phyloP scores from a whole-genome alignment of 2,797 vertebrate species.

The Characodon lateralis region DNA sequence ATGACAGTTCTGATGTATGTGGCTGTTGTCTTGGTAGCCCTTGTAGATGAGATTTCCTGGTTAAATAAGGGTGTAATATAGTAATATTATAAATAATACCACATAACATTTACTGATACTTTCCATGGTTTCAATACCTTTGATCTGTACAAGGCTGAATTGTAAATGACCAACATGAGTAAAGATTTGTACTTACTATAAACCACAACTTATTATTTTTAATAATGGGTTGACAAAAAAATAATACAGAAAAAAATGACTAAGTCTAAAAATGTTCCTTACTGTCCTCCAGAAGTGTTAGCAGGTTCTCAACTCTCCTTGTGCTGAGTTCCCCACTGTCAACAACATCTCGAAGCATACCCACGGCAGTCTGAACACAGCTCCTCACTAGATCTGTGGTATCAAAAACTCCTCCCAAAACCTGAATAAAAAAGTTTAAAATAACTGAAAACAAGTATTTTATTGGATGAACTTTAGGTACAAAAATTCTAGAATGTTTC shows the following conservation, averaged over 20 bases:
- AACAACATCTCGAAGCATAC: slow-evolving; percentile 76
- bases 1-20: not conserved
- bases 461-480: not conserved
- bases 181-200: not conserved
- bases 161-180: not conserved
- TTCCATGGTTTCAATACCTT: not conserved
- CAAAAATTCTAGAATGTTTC: not conserved
- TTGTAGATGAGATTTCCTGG: not conserved
- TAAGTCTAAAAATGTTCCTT: slow-evolving; percentile 21
- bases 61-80: not conserved
- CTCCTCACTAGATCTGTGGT: slow-evolving; percentile 36
- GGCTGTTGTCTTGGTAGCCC: not conserved
- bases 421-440: slow-evolving; percentile 18
- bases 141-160: not conserved
- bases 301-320: slow-evolving; percentile 77
- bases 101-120: not conserved
- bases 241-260: not conserved
- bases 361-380: slow-evolving; percentile 80
- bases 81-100: not conserved
- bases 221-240: not conserved
- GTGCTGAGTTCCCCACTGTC: slow-evolving; percentile 65
- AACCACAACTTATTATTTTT: not conserved
- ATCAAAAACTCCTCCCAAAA: slow-evolving; percentile 16
- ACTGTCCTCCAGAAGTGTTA: slow-evolving; percentile 55
- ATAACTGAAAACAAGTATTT: not conserved